phyloP scores from a whole-genome alignment of 2,888 invertebrate species.

The Ornithoptera alexandrae region DNA sequence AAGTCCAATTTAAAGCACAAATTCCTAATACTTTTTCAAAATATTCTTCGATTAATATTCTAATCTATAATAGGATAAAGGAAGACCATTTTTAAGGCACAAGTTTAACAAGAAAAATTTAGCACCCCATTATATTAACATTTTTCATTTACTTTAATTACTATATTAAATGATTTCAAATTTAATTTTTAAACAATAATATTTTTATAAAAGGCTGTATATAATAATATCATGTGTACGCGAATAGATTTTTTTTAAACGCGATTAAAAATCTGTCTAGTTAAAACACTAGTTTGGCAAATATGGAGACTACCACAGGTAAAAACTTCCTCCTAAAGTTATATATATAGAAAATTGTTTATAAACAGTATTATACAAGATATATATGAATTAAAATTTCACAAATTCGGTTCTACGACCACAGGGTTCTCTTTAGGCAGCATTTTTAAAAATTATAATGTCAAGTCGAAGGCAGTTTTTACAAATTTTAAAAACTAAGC shows the following conservation, averaged over 20 bases:
- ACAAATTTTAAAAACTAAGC: conserved; percentile 32
- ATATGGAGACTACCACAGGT: conserved; percentile 79
- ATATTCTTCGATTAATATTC: conserved; percentile 41
- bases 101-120: conserved; percentile 34
- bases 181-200: conserved; percentile 6
- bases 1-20: conserved; percentile 72
- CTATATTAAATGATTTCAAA: not conserved
- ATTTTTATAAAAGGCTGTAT: conserved; percentile 12
- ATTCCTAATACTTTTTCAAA: conserved; percentile 72
- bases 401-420: not conserved
- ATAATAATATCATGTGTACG: conserved; percentile 22
- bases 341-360: not conserved
- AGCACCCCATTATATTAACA: conserved; percentile 35
- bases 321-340: conserved; percentile 36
- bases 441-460: conserved; percentile 27
- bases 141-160: not conserved
- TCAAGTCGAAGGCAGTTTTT: conserved; percentile 34
- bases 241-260: conserved; percentile 23
- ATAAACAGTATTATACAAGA: not conserved
- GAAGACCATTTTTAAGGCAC: conserved; percentile 70
- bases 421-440: not conserved
- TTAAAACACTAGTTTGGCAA: conserved; percentile 73
- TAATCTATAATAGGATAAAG: conserved; percentile 41
- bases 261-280: conserved; percentile 23
- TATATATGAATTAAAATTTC: not conserved